Percentiles rank a stretch among this genome's conserved stretches.
These are phyloP conservation scores for Mylabris sibirica DNA, from an alignment of 2,888 invertebrate species.

Conservation along the genomic window DNA sequence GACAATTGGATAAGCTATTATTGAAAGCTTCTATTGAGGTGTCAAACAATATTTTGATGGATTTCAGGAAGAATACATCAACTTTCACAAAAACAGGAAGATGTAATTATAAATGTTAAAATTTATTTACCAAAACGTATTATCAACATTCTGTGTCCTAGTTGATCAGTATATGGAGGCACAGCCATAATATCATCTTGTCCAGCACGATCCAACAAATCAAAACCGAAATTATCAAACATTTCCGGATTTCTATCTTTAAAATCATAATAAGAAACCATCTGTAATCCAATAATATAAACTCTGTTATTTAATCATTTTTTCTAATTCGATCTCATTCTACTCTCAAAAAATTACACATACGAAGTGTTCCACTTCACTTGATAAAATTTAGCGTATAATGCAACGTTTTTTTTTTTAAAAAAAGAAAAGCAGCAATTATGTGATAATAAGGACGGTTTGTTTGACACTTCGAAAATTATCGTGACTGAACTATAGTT, in stretches of 20 bases:
- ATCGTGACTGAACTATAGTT: too few relatives aligned
- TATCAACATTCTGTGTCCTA: slow-evolving; percentile 73
- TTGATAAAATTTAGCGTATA: too few relatives aligned
- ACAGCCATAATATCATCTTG: slow-evolving; percentile 74
- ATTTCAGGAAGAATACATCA: too few relatives aligned
- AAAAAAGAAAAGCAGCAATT: too few relatives aligned
- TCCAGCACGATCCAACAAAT: slow-evolving; percentile 70
- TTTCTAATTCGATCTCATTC: background rate
- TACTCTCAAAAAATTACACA: too few relatives aligned
- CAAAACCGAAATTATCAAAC: slow-evolving; percentile 71
- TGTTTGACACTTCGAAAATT: too few relatives aligned
- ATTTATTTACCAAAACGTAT: slow-evolving; percentile 69
- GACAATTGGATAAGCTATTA: too few relatives aligned
- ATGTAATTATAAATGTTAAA: background rate
- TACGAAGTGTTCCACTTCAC: too few relatives aligned
- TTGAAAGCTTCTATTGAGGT: too few relatives aligned
- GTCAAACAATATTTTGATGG: too few relatives aligned
- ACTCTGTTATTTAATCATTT: background rate
- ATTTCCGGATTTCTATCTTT: slow-evolving; percentile 73
- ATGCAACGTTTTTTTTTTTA: too few relatives aligned
- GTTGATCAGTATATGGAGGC: slow-evolving; percentile 77
- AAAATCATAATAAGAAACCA: slow-evolving; percentile 77
- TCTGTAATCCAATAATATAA: slow-evolving; percentile 60
- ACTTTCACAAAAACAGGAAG: background rate
- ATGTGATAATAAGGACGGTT: too few relatives aligned